These are phyloP conservation scores for Mobula hypostoma DNA, from an alignment of 2,113 vertebrate species.

Conservation along the genomic window DNA sequence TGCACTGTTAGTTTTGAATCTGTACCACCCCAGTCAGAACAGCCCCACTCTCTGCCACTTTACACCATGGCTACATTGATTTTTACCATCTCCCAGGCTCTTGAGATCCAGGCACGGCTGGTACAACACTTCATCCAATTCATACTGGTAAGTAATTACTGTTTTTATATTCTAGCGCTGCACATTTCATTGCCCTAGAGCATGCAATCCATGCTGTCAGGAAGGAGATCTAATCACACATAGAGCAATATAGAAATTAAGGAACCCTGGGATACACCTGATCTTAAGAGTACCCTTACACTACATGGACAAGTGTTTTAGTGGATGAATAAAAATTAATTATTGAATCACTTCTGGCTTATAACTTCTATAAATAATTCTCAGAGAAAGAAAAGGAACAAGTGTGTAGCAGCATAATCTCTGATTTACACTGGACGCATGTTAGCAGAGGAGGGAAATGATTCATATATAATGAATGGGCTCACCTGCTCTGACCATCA, in stretches of 20 bases:
- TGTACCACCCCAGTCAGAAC: too few species aligned
- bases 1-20: too few species aligned
- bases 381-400: not conserved
- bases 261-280: not conserved
- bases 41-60: too few species aligned
- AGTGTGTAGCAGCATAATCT: not conserved
- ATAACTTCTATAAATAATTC: not conserved
- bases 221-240: constrained; percentile 20
- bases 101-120: too few species aligned
- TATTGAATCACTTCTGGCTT: not conserved
- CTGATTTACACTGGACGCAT: not conserved
- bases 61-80: too few species aligned
- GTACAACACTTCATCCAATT: too few species aligned
- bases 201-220: not conserved
- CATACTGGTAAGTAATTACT: constrained; percentile 18
- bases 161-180: constrained; percentile 17
- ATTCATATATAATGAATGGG: constrained; percentile 7
- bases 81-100: too few species aligned
- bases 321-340: not conserved
- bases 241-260: constrained; percentile 33
- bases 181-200: constrained; percentile 30
- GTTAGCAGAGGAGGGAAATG: not conserved
- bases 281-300: too few species aligned
- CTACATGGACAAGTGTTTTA: not conserved
- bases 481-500: constrained; percentile 19